Percentiles rank a stretch among this genome's conserved stretches.
These are phyloP conservation scores for Pheosia tremula DNA, from an alignment of 2,888 invertebrate genomes.

Conservation along the genomic window DNA sequence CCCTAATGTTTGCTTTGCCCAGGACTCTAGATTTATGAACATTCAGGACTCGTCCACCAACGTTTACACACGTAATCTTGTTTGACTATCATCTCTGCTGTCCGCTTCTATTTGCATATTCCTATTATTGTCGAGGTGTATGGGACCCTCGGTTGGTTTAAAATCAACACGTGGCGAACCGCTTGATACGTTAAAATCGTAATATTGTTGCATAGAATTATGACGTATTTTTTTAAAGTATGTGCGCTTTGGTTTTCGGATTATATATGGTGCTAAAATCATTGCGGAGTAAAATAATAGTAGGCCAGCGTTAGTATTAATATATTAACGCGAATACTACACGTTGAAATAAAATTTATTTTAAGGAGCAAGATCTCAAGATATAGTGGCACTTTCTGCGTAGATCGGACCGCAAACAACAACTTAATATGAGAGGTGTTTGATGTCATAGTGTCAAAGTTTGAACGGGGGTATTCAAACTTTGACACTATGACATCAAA, in stretches of 20 bases:
- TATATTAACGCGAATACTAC: too few species aligned
- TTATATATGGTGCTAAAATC: neutral
- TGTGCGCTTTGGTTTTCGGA: conserved; percentile 11
- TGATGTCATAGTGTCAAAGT: too few species aligned
- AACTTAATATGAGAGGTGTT: too few species aligned
- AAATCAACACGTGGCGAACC: conserved; percentile 62
- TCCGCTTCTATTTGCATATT: conserved; percentile 74
- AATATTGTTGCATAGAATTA: conserved; percentile 49
- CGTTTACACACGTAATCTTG: conserved; percentile 69
- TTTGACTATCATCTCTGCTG: conserved; percentile 66
- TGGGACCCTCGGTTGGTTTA: conserved; percentile 50
- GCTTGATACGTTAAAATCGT: conserved; percentile 51
- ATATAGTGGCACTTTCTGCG: too few species aligned
- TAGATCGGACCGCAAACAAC: too few species aligned
- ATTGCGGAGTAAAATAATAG: neutral
- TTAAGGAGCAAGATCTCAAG: too few species aligned
- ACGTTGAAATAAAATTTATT: too few species aligned
- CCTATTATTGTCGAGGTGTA: conserved; percentile 65
- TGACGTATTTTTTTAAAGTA: conserved; percentile 16
- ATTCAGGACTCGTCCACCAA: conserved; percentile 58
- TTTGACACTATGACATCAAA: too few species aligned
- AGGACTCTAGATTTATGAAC: conserved; percentile 51
- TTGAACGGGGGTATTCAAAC: too few species aligned
- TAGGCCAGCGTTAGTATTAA: too few species aligned
- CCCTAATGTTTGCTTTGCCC: conserved; percentile 40